Evolutionary conservation across 2,888 invertebrate species (phyloP), one percentile per base, ranked within the genome.

Genomic region (Omphaloscelis lunosa): DNA sequence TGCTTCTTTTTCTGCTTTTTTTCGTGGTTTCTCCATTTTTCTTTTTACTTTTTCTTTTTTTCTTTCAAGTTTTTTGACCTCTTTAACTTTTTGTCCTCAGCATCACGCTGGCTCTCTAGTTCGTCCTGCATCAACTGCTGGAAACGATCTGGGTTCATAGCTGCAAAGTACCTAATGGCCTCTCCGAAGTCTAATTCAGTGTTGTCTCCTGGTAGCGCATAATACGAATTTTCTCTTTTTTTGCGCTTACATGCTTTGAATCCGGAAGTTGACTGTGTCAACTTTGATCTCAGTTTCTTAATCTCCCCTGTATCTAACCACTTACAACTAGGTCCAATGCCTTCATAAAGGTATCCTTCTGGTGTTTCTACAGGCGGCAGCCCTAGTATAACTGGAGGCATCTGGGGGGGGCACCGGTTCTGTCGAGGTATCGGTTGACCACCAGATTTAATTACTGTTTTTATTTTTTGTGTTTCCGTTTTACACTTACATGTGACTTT

Each of bases 61-160:
- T 68, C 45, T 53, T 45, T n/a, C 15, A 0, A 45, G 7, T 4
- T 17, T 45, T 62, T 56, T 39, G 5, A 8, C 8, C 0, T 53
- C 41, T 48, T 27, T 17, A 39, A 17, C 5, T 29, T 72, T 63
- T 23, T 2, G 7, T 58, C 15, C 3, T 76, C 62, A 27, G 53
- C 61, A 27, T 48, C 53, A 1, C 48, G 45, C 48, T 70, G 70
- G 9, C 20, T 63, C 4, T 71, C 29, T 58, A 72, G 23, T 62
- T 45, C 74, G 12, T 73, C 74, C 39, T 48, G 34, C 66, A 79
- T 80, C 51, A 73, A 61, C 53, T 62, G 65, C 11, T 17, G 59
- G 11, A 80, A 79, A 34, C 39, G 34, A 29, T 29, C n/a, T 15
- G 80, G 80, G 73, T 79, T 79, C 34, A 79, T 23, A 17, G 2